Evolutionary conservation across 2,113 vertebrate species (phyloP), one percentile per base, ranked within the genome.

Genomic region (Dinomys branickii): DNA sequence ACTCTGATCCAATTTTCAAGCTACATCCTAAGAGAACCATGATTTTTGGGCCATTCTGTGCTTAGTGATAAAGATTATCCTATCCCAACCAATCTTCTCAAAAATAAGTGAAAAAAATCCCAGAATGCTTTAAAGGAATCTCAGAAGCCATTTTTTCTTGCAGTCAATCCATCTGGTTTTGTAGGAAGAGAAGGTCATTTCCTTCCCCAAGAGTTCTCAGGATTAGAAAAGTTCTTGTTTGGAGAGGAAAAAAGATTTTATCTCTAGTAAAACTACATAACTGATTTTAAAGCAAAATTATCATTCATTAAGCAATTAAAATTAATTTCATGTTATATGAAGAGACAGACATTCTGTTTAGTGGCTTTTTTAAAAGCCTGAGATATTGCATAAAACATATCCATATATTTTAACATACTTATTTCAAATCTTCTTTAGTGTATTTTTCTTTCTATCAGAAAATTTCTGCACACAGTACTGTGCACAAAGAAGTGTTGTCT

Each of bases 41-140:
- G 73, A 91, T 94, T 90, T 85, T 58, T 88, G 50, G 9, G 33
- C 88, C 58, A 86, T 88, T 71, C n/a, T 97, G 84, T 77, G 10
- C 38, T 84, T 56, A 67, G 41, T 54, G 52, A 61, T 71, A 63
- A 90, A 96, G 11, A 81, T 4, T 61, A 41, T 81, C 19, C 7
- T 67, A 20, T 19, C 44, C 44, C 24, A 85, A 81, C 6, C 41
- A 87, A 90, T 87, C 17, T 67, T 84, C 35, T 12, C 33, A 30
- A 88, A 93, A 89, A 35, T 58, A 63, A 90, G 52, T 61, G 56
- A 19, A 4, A 65, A 75, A 50, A 41, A 47, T 88, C 11, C 41
- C 19, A 94, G 26, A 81, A 59, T 78, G 47, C 69, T 54, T 20
- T 54, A 86, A 96, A 87, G 7, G 16, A 75, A 67, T 8, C 50